Base-by-base conservation (phyloP, 1,140 invertebrate species). In the Plutomurus gul region DNA sequence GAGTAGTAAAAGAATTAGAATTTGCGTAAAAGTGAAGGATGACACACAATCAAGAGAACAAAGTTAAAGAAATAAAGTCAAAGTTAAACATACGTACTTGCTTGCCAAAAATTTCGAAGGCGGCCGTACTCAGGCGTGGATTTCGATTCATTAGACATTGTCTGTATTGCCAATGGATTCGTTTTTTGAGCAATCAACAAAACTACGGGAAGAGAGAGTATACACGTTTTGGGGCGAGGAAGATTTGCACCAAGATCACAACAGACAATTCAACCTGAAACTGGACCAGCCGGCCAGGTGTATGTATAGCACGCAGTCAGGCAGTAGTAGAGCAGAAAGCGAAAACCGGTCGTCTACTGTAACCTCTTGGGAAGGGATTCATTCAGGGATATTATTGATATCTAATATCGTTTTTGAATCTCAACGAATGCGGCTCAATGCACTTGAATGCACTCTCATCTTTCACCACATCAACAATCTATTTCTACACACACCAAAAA, bases 81-180 rank as follows among this genome's bases (percentile, higher is more conserved):
- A 65, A 18, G 27, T n/a, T 65, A 78, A 73, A 16, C 11, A 76
- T 25, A 83, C 79, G 46, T 83, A 83, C 82, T 83, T 83, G 82
- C 60, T 81, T 81, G 60, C 82, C 82, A 83, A 79, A 83, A 83
- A 81, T 77, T 83, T 22, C 79, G 40, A 30, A 83, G 82, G 46
- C 77, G 73, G 30, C 79, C 77, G 74, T 81, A 83, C 11, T 80
- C 82, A 25, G 82, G 77, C 60, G 79, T 78, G 40, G 82, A 74
- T 75, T 70, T 81, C n/a, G 71, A 56, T 27, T 80, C 78, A 80
- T 65, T 79, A 65, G 73, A 40, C 70, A 72, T 43, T 72, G 47
- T 51, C 22, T 51, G 36, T 40, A 22, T 40, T 72, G 70, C 40
- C 56, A 65, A 65, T 33, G 56, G 7, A 18, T 75, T 49, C 37